Percentiles rank a stretch among this genome's conserved stretches.
Evolutionary conservation across 2,113 vertebrate genomes (phyloP).

Genomic region (Albula goreensis): DNA sequence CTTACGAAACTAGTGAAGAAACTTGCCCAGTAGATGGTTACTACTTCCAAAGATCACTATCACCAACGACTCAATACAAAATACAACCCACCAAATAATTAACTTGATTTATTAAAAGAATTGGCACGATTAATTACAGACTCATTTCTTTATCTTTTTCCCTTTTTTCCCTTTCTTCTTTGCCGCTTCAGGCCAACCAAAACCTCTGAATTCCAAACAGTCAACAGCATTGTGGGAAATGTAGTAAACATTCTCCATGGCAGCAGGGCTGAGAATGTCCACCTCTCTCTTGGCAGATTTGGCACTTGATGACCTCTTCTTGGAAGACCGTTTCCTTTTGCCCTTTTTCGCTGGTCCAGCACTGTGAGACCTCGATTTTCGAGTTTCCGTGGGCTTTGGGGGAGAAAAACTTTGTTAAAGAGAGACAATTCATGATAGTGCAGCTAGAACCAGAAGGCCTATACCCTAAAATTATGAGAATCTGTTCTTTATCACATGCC

Average conservation of each 20-base stretch:
- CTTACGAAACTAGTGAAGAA: no score
- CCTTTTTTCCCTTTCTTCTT: conserved; percentile 70
- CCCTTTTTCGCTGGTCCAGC: conserved; percentile 53
- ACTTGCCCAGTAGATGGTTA: no score
- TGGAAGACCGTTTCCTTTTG: conserved; percentile 38
- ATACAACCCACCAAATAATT: not conserved
- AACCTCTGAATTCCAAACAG: conserved; percentile 76
- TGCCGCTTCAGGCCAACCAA: conserved; percentile 68
- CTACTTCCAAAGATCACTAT: no score
- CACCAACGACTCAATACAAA: no score
- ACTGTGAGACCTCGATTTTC: conserved; percentile 62
- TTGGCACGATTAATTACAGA: not conserved
- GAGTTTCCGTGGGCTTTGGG: conserved; percentile 66
- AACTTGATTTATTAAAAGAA: not conserved
- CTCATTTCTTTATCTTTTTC: conserved; percentile 44
- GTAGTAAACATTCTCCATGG: conserved; percentile 83
- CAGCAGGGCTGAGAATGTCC: conserved; percentile 75
- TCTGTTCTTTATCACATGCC: no score
- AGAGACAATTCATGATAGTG: no score
- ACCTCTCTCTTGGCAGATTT: conserved; percentile 55
- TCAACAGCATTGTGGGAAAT: conserved; percentile 78
- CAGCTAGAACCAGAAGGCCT: no score
- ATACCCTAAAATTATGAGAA: no score
- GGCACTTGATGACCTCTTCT: conserved; percentile 46
- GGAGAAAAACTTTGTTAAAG: conserved; percentile 13